Conservation (phyloP, 1,140 invertebrate species). For the Calliopsis andreniformis region DNA sequence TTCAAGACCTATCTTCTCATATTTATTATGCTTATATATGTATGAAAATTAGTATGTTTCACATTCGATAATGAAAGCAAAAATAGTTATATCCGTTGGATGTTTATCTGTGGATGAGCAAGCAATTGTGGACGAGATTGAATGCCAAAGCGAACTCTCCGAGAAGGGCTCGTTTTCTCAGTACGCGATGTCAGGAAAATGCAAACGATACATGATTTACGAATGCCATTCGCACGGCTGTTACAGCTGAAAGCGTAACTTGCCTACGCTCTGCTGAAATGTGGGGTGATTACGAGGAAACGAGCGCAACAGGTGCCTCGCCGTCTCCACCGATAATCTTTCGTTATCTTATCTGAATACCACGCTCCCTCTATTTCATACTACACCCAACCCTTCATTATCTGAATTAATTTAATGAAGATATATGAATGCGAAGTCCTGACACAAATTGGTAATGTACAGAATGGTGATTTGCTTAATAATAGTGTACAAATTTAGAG, state of each 20-base stretch:
- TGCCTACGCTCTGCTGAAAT: constrained; percentile 48
- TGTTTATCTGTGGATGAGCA: background rate
- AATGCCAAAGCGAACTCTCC: constrained; percentile 41
- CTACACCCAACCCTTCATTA: background rate
- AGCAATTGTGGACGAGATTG: constrained; percentile 5
- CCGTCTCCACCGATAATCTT: constrained; percentile 35
- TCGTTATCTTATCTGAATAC: constrained; percentile 36
- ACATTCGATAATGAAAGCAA: too few relatives aligned
- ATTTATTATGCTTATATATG: too few relatives aligned
- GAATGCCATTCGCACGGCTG: constrained; percentile 41
- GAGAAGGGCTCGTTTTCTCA: constrained; percentile 46
- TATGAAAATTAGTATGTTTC: too few relatives aligned
- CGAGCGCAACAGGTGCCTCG: constrained; percentile 51
- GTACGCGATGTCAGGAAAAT: constrained; percentile 63
- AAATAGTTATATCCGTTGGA: too few relatives aligned
- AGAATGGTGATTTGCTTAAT: too few relatives aligned
- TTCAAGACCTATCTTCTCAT: too few relatives aligned
- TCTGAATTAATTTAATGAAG: too few relatives aligned
- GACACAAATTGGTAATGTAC: too few relatives aligned
- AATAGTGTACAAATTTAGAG: too few relatives aligned
- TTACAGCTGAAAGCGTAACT: constrained; percentile 25
- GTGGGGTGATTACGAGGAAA: constrained; percentile 60
- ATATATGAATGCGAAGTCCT: too few relatives aligned
- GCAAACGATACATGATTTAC: constrained; percentile 57
- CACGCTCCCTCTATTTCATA: background rate